Base-by-base conservation (phyloP, 1,140 invertebrate species). In the Drosophila quadrilineata region DNA sequence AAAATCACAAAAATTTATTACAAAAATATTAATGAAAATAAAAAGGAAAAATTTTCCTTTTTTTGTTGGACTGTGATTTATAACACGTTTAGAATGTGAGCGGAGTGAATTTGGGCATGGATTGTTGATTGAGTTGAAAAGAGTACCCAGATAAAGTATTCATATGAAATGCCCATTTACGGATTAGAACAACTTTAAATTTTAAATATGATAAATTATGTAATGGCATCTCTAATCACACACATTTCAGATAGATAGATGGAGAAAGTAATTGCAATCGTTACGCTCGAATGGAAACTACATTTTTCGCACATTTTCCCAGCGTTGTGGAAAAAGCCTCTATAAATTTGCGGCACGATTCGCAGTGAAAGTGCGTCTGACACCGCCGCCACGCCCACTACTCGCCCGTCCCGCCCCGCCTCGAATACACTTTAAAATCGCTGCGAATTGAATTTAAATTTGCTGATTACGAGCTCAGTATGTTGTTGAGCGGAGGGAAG, bases 141-240 rank as follows among this genome's bases (percentile, higher is more conserved):
- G 17, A 40, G 19, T 17, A 17, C 24, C 19, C 24, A 54, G 8
- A 26, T 19, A 40, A 53, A 19, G 21, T 49, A 28, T 26, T 22
- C 28, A 46, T 17, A 41, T 14, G 40, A 9, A 21, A n/a, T 5
- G 1, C 10, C 0, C 12, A 26, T n/a, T 40, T 3, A 26, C 22
- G 22, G 22, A 26, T 43, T 43, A 43, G 21, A 10, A 24, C 10
- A 8, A 35, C 26, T 54, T 46, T 50, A 56, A 54, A 63, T 59
- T 57, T 86, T 88, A 85, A 82, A 88, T 75, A 85, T 88, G 79
- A 88, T 88, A 85, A 85, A 88, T 88, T 57, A 53, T 60, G 53
- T n/a, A n/a, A n/a, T n/a, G n/a, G n/a, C n/a, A n/a, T n/a, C n/a
- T n/a, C n/a, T n/a, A n/a, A n/a, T n/a, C n/a, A n/a, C n/a, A n/a